A percentile compares a stretch with the other conserved stretches of the same genome.
Conservation (phyloP, 2,797 vertebrate genomes). For the Sarcoramphus papa region DNA sequence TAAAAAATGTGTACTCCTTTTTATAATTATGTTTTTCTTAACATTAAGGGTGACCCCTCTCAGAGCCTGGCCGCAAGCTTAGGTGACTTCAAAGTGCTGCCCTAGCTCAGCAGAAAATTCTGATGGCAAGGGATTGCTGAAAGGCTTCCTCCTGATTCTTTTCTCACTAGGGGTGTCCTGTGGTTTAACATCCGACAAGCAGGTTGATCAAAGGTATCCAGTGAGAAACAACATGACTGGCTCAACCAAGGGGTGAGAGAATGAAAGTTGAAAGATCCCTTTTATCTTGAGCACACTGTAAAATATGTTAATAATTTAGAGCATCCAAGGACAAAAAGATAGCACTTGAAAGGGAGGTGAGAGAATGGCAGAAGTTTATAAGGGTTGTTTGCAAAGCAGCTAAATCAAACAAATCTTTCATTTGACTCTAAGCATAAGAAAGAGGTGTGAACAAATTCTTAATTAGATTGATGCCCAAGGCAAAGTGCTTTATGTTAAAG, state of each 20-base stretch:
- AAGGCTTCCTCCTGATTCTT: not conserved
- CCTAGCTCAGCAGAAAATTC: not conserved
- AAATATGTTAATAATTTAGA: conserved; percentile 45
- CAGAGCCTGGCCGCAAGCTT: not conserved
- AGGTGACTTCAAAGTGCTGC: not conserved
- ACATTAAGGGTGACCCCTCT: not conserved
- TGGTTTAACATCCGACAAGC: not conserved
- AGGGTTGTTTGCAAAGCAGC: conserved; percentile 23
- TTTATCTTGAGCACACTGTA: conserved; percentile 34
- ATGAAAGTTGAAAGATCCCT: not conserved
- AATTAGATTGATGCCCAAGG: conserved; percentile 1
- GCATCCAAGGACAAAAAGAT: conserved; percentile 38
- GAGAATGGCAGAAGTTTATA: conserved; percentile 6
- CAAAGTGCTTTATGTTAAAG: not conserved
- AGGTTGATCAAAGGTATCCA: conserved; percentile 44
- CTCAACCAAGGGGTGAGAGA: not conserved
- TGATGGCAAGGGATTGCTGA: not conserved
- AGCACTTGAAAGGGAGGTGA: conserved; percentile 32
- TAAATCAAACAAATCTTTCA: conserved; percentile 28
- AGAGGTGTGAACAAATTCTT: conserved; percentile 32
- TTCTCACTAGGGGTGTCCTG: not conserved
- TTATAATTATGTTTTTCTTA: not conserved
- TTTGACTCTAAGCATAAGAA: not conserved
- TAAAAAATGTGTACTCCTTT: not conserved
- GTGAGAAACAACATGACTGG: not conserved